Conservation (phyloP, 2,888 invertebrate species). For the Zaprionus obscuricornis region DNA sequence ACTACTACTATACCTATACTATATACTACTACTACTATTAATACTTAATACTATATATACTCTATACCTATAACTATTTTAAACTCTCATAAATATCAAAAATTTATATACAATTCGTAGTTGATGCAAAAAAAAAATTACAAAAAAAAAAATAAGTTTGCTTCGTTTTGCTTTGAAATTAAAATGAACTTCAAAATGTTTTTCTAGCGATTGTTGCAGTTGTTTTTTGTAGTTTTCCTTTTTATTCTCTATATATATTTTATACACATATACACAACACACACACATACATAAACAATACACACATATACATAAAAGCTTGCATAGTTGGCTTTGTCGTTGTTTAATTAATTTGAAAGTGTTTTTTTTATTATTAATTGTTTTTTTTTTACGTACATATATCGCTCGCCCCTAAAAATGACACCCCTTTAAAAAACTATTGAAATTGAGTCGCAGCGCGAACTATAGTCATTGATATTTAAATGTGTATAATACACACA, state of each 20-base stretch:
- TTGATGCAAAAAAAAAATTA: background rate
- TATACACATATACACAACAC: slow-evolving; percentile 21
- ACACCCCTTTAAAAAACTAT: slow-evolving; percentile 4
- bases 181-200: slow-evolving; percentile 17
- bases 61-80: too few species aligned
- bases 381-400: background rate
- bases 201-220: slow-evolving; percentile 40
- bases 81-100: too few species aligned
- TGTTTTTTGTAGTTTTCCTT: slow-evolving; percentile 45
- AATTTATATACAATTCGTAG: background rate
- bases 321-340: slow-evolving; percentile 53
- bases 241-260: too few species aligned
- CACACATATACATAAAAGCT: slow-evolving; percentile 24
- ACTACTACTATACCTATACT: too few species aligned
- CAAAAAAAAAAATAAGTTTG: slow-evolving; percentile 22
- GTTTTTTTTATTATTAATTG: slow-evolving; percentile 31
- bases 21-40: too few species aligned
- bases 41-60: too few species aligned
- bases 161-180: slow-evolving; percentile 48
- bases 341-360: slow-evolving; percentile 66
- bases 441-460: slow-evolving; percentile 35
- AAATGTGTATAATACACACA: slow-evolving; percentile 16
- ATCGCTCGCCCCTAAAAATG: background rate
- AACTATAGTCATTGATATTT: slow-evolving; percentile 13
- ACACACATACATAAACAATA: slow-evolving; percentile 12